These are phyloP conservation scores for Pentalonia nigronervosa DNA, from an alignment of 1,140 invertebrate genomes.

Conservation along the genomic window DNA sequence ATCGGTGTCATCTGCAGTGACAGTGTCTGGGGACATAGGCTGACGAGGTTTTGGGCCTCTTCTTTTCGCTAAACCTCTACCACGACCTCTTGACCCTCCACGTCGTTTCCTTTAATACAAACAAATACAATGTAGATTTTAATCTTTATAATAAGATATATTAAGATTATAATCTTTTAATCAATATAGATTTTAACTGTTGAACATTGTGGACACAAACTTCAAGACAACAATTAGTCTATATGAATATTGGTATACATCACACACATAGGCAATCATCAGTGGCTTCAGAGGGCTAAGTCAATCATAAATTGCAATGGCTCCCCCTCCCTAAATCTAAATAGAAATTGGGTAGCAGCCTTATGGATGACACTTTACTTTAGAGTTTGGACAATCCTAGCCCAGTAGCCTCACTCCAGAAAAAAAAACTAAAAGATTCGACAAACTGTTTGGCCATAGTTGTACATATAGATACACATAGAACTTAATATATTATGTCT, in stretches of 20 bases:
- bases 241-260: neutral
- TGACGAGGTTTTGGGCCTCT: neutral
- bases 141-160: too few relatives aligned
- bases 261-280: neutral
- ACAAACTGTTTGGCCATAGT: neutral
- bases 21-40: neutral
- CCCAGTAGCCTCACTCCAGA: neutral
- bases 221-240: neutral
- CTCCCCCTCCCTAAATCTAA: neutral
- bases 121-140: neutral
- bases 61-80: neutral
- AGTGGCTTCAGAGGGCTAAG: neutral
- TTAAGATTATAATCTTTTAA: too few relatives aligned
- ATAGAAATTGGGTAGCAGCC: too few relatives aligned
- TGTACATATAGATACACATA: neutral
- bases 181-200: neutral
- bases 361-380: neutral
- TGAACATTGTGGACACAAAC: neutral
- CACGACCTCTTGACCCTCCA: slow-evolving; percentile 8
- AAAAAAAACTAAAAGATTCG: neutral
- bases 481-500: neutral
- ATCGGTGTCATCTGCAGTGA: neutral
- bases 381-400: neutral
- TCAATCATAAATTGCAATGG: neutral
- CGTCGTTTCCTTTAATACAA: neutral